These are phyloP conservation scores for Selene dorsalis DNA, from an alignment of 2,797 vertebrate genomes.

Conservation along the genomic window DNA sequence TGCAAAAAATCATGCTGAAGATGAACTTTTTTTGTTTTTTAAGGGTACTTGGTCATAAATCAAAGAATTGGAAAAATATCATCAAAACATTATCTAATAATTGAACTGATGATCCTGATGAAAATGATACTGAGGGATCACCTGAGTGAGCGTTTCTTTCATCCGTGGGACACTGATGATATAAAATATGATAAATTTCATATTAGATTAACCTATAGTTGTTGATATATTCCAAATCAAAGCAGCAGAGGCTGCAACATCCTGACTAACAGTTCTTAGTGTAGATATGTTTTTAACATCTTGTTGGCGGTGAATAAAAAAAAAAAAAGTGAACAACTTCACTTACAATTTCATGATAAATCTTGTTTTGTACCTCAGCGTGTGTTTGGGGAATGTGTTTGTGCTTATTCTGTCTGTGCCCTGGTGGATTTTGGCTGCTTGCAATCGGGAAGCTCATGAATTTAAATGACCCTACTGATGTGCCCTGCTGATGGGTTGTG, in stretches of 20 bases:
- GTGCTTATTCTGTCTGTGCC: background rate
- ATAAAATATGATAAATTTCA: background rate
- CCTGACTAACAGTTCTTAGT: background rate
- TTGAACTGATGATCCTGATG: too few relatives aligned
- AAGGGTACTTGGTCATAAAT: background rate
- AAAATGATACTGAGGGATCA: too few relatives aligned
- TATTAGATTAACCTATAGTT: background rate
- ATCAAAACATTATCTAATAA: background rate
- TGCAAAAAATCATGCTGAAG: background rate
- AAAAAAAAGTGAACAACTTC: background rate
- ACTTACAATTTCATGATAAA: background rate
- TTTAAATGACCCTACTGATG: background rate
- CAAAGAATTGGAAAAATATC: background rate
- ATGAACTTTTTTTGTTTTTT: background rate
- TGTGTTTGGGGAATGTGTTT: conserved; percentile 1
- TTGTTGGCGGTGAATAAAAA: conserved; percentile 16
- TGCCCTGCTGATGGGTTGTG: background rate
- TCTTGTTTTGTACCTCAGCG: background rate
- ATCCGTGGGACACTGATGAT: too few relatives aligned
- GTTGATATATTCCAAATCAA: background rate
- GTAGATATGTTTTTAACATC: background rate
- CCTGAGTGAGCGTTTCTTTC: too few relatives aligned
- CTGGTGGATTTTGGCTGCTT: background rate
- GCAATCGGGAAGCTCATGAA: background rate
- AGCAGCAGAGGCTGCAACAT: background rate